Conservation (phyloP, 2,888 invertebrate species). For the Orthosia incerta region DNA sequence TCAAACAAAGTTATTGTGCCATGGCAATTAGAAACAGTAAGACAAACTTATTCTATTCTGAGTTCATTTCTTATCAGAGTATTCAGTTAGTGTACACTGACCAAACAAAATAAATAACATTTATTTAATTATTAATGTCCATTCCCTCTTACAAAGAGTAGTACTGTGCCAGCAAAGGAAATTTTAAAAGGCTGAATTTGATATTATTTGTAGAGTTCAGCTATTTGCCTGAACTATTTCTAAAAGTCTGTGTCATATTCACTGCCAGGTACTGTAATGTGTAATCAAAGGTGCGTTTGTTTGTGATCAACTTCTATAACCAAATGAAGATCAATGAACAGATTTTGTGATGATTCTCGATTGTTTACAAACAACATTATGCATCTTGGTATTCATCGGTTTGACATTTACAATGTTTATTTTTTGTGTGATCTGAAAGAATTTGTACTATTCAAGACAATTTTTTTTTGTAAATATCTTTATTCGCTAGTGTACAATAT, state of each 20-base stretch:
- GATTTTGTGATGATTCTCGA: slow-evolving; percentile 61
- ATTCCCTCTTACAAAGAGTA: too few relatives aligned
- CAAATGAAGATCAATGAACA: slow-evolving; percentile 45
- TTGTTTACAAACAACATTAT: slow-evolving; percentile 58
- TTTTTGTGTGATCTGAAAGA: not conserved
- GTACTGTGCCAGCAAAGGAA: too few relatives aligned
- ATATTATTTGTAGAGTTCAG: not conserved
- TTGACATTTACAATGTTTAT: slow-evolving; percentile 26
- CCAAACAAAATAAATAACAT: too few relatives aligned
- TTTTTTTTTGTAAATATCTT: not conserved
- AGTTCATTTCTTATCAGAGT: too few relatives aligned
- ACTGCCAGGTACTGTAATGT: not conserved
- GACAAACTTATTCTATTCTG: too few relatives aligned
- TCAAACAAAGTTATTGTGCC: too few relatives aligned
- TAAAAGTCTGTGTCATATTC: not conserved
- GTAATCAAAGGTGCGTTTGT: slow-evolving; percentile 48
- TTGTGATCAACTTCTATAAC: slow-evolving; percentile 47
- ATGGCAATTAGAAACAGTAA: too few relatives aligned
- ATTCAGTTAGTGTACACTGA: too few relatives aligned
- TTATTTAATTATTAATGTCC: too few relatives aligned
- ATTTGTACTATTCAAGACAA: slow-evolving; percentile 18
- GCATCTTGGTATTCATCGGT: slow-evolving; percentile 27
- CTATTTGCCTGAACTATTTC: too few relatives aligned
- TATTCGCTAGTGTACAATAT: slow-evolving; percentile 14
- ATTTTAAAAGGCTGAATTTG: too few relatives aligned